These are phyloP conservation scores for Melanotaenia nigrans DNA, from an alignment of 2,797 vertebrate genomes.

Conservation along the genomic window DNA sequence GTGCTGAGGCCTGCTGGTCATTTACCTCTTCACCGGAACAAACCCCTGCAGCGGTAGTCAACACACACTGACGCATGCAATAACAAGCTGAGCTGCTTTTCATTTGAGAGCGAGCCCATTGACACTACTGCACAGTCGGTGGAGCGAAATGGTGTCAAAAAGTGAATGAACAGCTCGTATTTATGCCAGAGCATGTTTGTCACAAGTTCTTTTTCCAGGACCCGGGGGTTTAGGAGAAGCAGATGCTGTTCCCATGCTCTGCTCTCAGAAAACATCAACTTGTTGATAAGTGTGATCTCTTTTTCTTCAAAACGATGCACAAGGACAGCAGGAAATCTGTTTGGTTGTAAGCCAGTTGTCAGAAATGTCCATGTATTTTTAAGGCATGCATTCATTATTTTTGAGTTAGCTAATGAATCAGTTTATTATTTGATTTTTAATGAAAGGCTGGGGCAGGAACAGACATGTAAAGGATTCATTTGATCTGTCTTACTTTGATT, in stretches of 20 bases:
- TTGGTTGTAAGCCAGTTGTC: slow-evolving; percentile 34
- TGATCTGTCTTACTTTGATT: slow-evolving; percentile 20
- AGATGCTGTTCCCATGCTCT: slow-evolving; percentile 19
- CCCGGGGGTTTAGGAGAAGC: slow-evolving; percentile 16
- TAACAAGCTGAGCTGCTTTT: slow-evolving; percentile 58
- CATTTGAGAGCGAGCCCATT: slow-evolving; percentile 49
- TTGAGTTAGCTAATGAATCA: slow-evolving; percentile 30
- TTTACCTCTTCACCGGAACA: slow-evolving; percentile 66
- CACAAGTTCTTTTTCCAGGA: slow-evolving; percentile 38
- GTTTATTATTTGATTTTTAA: slow-evolving; percentile 64
- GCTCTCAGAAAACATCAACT: slow-evolving; percentile 21
- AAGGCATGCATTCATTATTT: slow-evolving; percentile 43
- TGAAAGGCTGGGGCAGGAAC: slow-evolving; percentile 58
- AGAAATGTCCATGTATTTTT: slow-evolving; percentile 29
- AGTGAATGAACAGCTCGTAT: slow-evolving; percentile 41
- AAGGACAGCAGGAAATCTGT: slow-evolving; percentile 36
- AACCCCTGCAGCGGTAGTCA: slow-evolving; percentile 56
- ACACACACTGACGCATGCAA: slow-evolving; percentile 63
- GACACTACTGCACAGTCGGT: slow-evolving; percentile 40
- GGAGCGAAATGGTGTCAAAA: slow-evolving; percentile 44
- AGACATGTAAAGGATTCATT: slow-evolving; percentile 53
- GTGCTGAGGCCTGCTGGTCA: slow-evolving; percentile 60
- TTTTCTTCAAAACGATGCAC: slow-evolving; percentile 16
- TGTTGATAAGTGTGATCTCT: slow-evolving; percentile 32
- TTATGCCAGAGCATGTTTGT: slow-evolving; percentile 45